Evolutionary conservation across 2,797 vertebrate species (phyloP), one percentile per base, ranked within the genome.

Genomic region (Sarcoramphus papa): DNA sequence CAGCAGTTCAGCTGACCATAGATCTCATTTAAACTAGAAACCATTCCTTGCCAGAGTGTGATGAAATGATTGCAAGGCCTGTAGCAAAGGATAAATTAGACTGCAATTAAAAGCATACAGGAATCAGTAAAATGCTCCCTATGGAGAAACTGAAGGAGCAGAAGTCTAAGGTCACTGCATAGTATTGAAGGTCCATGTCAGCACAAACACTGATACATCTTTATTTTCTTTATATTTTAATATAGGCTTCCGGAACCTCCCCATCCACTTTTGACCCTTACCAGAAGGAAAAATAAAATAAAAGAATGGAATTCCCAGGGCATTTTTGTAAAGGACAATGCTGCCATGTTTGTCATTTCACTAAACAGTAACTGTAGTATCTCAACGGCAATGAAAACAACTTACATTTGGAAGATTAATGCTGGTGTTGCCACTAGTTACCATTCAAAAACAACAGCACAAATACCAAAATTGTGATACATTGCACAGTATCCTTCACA

Each of bases 31-130:
- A 35, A 85, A 87, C 50, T 2, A 77, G 50, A 85, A 83, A 68
- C 12, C 30, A 7, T 35, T 74, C 78, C 68, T 83, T 74, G 81
- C 64, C 67, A 85, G 48, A 50, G 30, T 13, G 62, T 47, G 75
- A 93, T 78, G 72, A 96, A 90, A 50, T 82, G 0, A 85, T 60
- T 92, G 80, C 88, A 93, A 92, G 48, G 84, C 48, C 64, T 68
- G 37, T 76, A 89, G 85, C 48, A 91, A 93, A 88, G 50, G 60
- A 90, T 80, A 91, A 96, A 92, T 95, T 68, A 89, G 68, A 70
- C 31, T 48, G 50, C 87, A 93, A 93, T 87, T 96, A 92, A 93
- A 93, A 90, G 72, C 78, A 75, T 67, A 64, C 41, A 83, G 50
- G 64, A 83, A 94, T 40, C 48, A 41, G 83, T 33, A 20, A 87